Evolutionary conservation across 2,113 vertebrate species (phyloP).

Genomic region (Athene cunicularia): DNA sequence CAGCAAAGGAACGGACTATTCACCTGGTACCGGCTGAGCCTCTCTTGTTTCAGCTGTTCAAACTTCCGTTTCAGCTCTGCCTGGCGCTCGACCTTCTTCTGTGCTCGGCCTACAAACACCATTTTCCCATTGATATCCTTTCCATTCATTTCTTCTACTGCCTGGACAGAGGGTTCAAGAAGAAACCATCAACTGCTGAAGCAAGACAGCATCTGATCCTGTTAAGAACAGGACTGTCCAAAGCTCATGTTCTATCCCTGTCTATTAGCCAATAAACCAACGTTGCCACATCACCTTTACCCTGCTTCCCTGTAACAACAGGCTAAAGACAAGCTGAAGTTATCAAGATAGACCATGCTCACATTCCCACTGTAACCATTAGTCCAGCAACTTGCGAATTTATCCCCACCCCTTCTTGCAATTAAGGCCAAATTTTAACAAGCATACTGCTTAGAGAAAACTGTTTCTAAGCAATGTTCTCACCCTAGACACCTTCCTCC

Average conservation of each 20-base stretch:
- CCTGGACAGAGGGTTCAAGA: slow-evolving; percentile 74
- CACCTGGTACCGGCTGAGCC: slow-evolving; percentile 98
- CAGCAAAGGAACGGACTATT: background rate
- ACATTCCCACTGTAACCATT: background rate
- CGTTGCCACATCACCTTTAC: background rate
- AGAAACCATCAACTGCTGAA: background rate
- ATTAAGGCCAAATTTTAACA: background rate
- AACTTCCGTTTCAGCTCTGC: slow-evolving; percentile 95
- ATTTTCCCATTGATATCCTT: slow-evolving; percentile 93
- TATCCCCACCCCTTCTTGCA: background rate
- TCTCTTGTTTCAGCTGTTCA: slow-evolving; percentile 95
- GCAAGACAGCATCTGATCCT: background rate
- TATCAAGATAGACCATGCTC: background rate
- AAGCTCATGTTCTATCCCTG: background rate
- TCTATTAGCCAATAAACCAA: background rate
- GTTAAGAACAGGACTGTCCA: background rate
- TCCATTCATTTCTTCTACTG: slow-evolving; percentile 98
- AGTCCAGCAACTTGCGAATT: background rate
- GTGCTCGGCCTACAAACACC: slow-evolving; percentile 95
- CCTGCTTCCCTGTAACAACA: background rate
- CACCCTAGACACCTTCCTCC: background rate
- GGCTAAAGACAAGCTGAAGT: background rate
- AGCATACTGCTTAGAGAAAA: background rate
- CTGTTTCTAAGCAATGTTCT: background rate
- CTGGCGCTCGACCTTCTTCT: slow-evolving; percentile 98